phyloP scores from a whole-genome alignment of 2,113 vertebrate genomes.

The Cyanoderma ruficeps region DNA sequence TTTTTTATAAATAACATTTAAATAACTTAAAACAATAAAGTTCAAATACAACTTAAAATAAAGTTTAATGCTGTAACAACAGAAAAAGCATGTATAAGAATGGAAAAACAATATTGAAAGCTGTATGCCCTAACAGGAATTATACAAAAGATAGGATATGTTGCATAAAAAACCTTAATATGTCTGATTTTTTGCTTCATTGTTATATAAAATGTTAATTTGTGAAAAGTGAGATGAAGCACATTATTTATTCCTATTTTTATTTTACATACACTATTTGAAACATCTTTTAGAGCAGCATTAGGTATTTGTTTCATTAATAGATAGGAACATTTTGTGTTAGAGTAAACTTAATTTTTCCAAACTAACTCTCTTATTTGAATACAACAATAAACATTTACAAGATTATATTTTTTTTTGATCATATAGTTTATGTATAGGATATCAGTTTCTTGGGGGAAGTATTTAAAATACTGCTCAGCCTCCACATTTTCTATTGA shows the following conservation, averaged over 20 bases:
- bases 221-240: slow-evolving; percentile 79
- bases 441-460: slow-evolving; percentile 58
- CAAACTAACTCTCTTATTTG: slow-evolving; percentile 68
- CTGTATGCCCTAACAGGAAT: slow-evolving; percentile 76
- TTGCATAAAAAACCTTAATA: slow-evolving; percentile 74
- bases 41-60: slow-evolving; percentile 82
- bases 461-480: slow-evolving; percentile 75
- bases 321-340: slow-evolving; percentile 68
- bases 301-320: slow-evolving; percentile 69
- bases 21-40: slow-evolving; percentile 87
- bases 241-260: slow-evolving; percentile 71
- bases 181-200: slow-evolving; percentile 76
- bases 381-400: slow-evolving; percentile 73
- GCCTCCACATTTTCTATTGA: slow-evolving; percentile 65
- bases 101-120: slow-evolving; percentile 73
- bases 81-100: slow-evolving; percentile 77
- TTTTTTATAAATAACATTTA: slow-evolving; percentile 89
- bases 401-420: slow-evolving; percentile 65
- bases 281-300: slow-evolving; percentile 75
- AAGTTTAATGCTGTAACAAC: slow-evolving; percentile 83
- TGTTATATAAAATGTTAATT: slow-evolving; percentile 78
- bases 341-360: slow-evolving; percentile 64
- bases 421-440: slow-evolving; percentile 67
- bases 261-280: slow-evolving; percentile 77
- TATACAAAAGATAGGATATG: slow-evolving; percentile 80